Conservation (phyloP, 2,888 invertebrate species). For the Drosophila antonietae region DNA sequence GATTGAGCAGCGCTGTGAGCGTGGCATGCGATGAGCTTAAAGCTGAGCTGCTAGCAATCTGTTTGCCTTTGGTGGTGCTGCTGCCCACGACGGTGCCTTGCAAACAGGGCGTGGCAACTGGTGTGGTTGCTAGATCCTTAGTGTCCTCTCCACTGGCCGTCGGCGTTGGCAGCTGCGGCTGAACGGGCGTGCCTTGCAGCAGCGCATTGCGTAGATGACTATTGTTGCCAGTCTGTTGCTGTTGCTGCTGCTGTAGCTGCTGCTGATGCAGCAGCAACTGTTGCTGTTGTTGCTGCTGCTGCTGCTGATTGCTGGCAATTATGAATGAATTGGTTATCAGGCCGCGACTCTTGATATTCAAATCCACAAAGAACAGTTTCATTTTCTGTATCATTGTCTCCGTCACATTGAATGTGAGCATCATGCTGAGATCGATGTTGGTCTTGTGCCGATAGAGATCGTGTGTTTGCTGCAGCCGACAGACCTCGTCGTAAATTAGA, state of each 20-base stretch:
- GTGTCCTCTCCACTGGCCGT: constrained; percentile 41
- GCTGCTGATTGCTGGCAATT: constrained; percentile 48
- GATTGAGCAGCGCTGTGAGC: constrained; percentile 83
- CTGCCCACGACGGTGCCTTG: constrained; percentile 69
- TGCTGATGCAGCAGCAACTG: constrained; percentile 8
- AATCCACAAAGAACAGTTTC: constrained; percentile 84
- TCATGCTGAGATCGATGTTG: constrained; percentile 82
- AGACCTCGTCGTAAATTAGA: constrained; percentile 87
- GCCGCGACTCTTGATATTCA: constrained; percentile 84
- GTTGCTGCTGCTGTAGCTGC: constrained; percentile 49
- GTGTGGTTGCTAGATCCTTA: constrained; percentile 47
- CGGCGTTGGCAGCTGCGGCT: constrained; percentile 26
- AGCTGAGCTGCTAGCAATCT: constrained; percentile 71
- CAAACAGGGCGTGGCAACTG: constrained; percentile 53
- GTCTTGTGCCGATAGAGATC: constrained; percentile 86
- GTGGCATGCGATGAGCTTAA: constrained; percentile 84
- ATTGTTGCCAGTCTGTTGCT: constrained; percentile 39
- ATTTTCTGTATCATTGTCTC: constrained; percentile 88
- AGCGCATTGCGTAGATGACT: constrained; percentile 83
- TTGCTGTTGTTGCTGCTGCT: constrained; percentile 46
- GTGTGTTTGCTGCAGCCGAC: constrained; percentile 86
- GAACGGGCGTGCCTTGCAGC: constrained; percentile 73
- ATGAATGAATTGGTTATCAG: constrained; percentile 83
- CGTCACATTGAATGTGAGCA: constrained; percentile 86
- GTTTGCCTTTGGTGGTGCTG: constrained; percentile 63